Percentiles rank a stretch among this genome's conserved stretches.
Conservation (phyloP, 2,797 vertebrate species). For the Leuciscus waleckii region DNA sequence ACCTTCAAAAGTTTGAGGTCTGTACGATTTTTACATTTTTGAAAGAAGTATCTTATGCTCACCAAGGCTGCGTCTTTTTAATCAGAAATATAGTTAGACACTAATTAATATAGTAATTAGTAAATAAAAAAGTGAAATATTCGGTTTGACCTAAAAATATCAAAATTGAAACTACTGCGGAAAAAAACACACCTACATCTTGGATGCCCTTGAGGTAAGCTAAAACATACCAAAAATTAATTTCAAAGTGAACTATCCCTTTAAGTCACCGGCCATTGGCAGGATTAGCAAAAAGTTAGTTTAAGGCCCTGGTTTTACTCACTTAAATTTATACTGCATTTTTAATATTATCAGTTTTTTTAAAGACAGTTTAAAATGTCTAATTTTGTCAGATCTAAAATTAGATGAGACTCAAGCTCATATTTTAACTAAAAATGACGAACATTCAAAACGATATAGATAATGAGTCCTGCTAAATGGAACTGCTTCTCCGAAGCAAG, state of each 20-base stretch:
- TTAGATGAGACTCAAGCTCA: background rate
- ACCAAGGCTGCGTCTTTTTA: background rate
- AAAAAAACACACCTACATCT: too few relatives aligned
- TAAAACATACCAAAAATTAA: too few relatives aligned
- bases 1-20: background rate
- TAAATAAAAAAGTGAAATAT: too few relatives aligned
- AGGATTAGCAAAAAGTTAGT: background rate
- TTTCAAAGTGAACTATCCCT: too few relatives aligned
- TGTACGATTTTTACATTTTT: background rate
- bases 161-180: too few relatives aligned
- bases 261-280: background rate
- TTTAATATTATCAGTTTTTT: too few relatives aligned
- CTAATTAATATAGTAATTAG: too few relatives aligned
- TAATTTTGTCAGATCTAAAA: background rate
- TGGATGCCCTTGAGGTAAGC: too few relatives aligned
- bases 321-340: background rate
- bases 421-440: background rate
- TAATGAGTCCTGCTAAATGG: background rate
- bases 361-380: background rate
- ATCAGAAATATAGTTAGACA: background rate
- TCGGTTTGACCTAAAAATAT: too few relatives aligned
- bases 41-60: background rate
- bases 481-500: background rate
- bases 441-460: background rate
- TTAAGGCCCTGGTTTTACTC: background rate